Percentiles rank a stretch among this genome's conserved stretches.
Evolutionary conservation across 2,797 vertebrate genomes (phyloP).

Genomic region (Propithecus deckenii): DNA sequence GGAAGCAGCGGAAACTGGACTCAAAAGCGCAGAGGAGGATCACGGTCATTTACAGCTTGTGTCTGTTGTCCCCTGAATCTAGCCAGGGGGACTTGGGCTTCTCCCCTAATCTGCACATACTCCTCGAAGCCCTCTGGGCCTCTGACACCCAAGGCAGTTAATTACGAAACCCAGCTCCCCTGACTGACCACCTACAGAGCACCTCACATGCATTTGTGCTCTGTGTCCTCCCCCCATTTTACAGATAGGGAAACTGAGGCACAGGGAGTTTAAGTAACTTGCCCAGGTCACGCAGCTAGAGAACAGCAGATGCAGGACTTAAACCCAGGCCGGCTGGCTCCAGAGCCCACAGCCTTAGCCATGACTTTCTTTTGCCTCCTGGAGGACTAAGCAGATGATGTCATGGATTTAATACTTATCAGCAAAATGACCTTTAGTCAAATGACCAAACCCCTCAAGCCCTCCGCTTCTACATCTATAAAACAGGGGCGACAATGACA

Average conservation of each 20-base stretch:
- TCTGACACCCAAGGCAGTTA: not conserved
- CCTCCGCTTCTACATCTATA: not conserved
- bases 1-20: not conserved
- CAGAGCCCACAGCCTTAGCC: no score
- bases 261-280: not conserved
- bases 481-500: rapidly evolving
- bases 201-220: not conserved
- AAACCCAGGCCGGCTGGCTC: not conserved
- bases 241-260: not conserved
- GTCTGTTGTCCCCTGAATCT: not conserved
- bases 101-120: not conserved
- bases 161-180: not conserved
- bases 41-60: not conserved
- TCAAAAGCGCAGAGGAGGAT: not conserved
- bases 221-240: not conserved
- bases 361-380: not conserved
- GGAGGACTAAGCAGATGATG: not conserved
- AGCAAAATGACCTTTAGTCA: no score
- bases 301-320: not conserved
- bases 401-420: no score
- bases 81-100: not conserved
- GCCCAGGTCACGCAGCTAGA: not conserved
- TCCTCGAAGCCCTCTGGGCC: not conserved
- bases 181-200: rapidly evolving
- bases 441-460: not conserved